Evolutionary conservation across 1,140 invertebrate species (phyloP).

Genomic region (Nebria ingens): DNA sequence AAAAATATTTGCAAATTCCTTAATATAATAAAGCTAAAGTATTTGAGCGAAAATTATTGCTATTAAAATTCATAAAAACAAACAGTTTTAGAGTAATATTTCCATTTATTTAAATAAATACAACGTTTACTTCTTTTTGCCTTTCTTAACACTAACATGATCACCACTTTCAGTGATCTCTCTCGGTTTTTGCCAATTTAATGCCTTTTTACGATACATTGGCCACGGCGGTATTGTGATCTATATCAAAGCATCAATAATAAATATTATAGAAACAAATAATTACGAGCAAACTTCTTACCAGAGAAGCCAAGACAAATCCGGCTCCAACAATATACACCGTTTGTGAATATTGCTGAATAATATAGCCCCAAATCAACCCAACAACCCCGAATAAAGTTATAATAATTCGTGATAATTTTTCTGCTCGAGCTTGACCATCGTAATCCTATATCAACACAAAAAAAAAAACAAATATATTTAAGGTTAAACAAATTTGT

Average conservation of each 20-base stretch:
- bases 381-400: conserved; percentile 81
- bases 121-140: conserved; percentile 22
- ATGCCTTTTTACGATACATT: conserved; percentile 74
- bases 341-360: conserved; percentile 92
- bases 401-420: conserved; percentile 78
- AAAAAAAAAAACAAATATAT: conserved; percentile 22
- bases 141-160: conserved; percentile 11
- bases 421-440: conserved; percentile 81
- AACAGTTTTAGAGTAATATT: too few relatives aligned
- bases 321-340: conserved; percentile 87
- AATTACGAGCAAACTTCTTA: conserved; percentile 37
- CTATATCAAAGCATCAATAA: conserved; percentile 35
- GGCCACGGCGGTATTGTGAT: conserved; percentile 87
- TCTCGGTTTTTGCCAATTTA: conserved; percentile 80
- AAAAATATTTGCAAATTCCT: too few relatives aligned
- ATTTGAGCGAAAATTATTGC: too few relatives aligned
- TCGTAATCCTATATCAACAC: conserved; percentile 65
- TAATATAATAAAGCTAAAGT: too few relatives aligned
- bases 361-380: conserved; percentile 83
- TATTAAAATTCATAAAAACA: too few relatives aligned
- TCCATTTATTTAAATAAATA: not conserved
- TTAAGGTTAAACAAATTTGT: conserved; percentile 13
- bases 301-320: conserved; percentile 72
- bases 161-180: conserved; percentile 16
- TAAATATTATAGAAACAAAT: not conserved